phyloP scores from a whole-genome alignment of 2,797 vertebrate species.

The Chelonia mydas region DNA sequence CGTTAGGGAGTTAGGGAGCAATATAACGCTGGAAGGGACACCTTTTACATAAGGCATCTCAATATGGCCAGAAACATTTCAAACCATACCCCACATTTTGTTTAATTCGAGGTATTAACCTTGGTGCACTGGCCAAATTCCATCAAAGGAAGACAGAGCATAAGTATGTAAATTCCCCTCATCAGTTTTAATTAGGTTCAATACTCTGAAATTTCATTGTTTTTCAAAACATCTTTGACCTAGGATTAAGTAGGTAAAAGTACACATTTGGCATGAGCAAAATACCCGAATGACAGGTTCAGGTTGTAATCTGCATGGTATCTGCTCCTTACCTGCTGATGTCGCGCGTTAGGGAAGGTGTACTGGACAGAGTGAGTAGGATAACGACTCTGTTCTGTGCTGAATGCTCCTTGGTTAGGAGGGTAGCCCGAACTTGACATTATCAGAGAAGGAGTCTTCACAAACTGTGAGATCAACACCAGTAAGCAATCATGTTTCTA shows the following conservation, averaged over 20 bases:
- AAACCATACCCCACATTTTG: neutral
- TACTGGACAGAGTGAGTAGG: slow-evolving; percentile 95
- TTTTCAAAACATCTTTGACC: fast-evolving
- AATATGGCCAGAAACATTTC: neutral
- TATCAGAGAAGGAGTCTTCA: slow-evolving; percentile 83
- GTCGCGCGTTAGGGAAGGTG: slow-evolving; percentile 89
- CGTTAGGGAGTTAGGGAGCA: neutral
- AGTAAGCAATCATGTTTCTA: slow-evolving; percentile 87
- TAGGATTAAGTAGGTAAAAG: fast-evolving
- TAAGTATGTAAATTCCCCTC: too few species aligned
- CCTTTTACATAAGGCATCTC: neutral
- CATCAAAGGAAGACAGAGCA: neutral
- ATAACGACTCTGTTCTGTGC: slow-evolving; percentile 94
- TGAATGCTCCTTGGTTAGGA: slow-evolving; percentile 96
- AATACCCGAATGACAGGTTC: fast-evolving
- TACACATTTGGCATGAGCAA: neutral
- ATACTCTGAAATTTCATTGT: fast-evolving
- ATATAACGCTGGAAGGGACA: neutral
- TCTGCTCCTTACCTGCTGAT: slow-evolving; percentile 88
- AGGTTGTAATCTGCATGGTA: neutral
- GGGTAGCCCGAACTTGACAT: slow-evolving; percentile 97
- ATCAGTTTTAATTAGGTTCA: neutral
- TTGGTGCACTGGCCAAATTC: neutral
- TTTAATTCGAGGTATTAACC: neutral
- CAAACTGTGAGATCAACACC: slow-evolving; percentile 84